A percentile compares a stretch with the other conserved stretches of the same genome.
Evolutionary conservation across 2,113 vertebrate genomes (phyloP).

Genomic region (Cathartes aura): DNA sequence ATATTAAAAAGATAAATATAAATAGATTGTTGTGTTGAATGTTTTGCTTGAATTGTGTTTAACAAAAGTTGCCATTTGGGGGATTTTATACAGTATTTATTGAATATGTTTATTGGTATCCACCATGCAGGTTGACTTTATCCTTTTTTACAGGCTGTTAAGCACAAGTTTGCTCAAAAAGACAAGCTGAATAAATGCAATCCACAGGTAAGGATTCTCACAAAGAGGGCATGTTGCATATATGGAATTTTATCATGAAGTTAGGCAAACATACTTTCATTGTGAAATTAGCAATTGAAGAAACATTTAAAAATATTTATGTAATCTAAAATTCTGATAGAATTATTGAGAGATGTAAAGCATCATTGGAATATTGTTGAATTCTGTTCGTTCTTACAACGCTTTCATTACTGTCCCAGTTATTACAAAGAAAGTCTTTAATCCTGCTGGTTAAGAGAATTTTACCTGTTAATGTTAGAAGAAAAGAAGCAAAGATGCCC

Average conservation of each 20-base stretch:
- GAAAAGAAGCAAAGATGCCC: background rate
- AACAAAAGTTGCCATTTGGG: background rate
- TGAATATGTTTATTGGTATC: background rate
- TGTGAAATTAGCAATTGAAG: background rate
- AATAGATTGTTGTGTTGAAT: background rate
- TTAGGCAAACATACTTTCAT: background rate
- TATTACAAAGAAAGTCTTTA: background rate
- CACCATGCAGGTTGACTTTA: background rate
- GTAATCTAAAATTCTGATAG: background rate
- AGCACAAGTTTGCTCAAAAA: constrained; percentile 41
- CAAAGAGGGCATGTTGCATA: background rate
- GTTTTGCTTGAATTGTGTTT: background rate
- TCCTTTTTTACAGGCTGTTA: constrained; percentile 72
- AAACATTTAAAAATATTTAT: background rate
- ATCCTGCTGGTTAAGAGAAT: background rate
- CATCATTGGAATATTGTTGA: background rate
- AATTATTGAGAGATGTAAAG: background rate
- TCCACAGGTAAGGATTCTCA: constrained; percentile 67
- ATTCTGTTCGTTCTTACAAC: background rate
- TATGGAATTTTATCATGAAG: background rate
- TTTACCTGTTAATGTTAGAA: background rate
- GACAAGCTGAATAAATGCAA: constrained; percentile 27
- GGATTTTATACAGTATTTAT: background rate
- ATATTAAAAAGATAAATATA: background rate
- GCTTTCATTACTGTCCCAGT: background rate